Percentiles rank a stretch among this genome's conserved stretches.
phyloP scores from a whole-genome alignment of 2,888 invertebrate species.

The Brachynemurus nebulosus region DNA sequence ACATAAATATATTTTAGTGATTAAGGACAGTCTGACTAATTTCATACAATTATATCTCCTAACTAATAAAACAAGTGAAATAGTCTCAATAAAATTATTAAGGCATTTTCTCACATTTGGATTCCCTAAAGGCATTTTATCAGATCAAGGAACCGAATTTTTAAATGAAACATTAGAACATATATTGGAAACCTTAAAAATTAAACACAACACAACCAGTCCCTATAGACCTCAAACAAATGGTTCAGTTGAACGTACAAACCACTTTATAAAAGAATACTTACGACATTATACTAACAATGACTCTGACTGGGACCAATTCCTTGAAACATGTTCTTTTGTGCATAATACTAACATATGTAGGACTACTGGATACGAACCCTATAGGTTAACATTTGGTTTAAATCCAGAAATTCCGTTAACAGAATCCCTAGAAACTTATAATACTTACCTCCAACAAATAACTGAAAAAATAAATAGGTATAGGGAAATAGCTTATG shows the following conservation, averaged over 20 bases:
- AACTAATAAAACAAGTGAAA: neutral
- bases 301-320: neutral
- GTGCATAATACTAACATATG: neutral
- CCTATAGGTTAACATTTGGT: neutral
- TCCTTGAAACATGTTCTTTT: neutral
- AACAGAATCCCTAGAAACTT: neutral
- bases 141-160: slow-evolving; percentile 1
- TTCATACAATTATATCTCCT: too few species aligned
- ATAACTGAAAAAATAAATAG: neutral
- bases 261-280: neutral
- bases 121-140: neutral
- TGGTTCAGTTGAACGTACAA: neutral
- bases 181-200: neutral
- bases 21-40: too few species aligned
- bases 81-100: neutral
- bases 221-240: neutral
- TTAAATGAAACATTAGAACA: neutral
- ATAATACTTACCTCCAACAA: neutral
- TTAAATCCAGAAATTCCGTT: neutral
- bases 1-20: too few species aligned
- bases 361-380: neutral
- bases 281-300: neutral
- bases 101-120: neutral
- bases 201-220: neutral
- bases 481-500: neutral